phyloP scores from a whole-genome alignment of 2,888 invertebrate species.

The Lobophora halterata region DNA sequence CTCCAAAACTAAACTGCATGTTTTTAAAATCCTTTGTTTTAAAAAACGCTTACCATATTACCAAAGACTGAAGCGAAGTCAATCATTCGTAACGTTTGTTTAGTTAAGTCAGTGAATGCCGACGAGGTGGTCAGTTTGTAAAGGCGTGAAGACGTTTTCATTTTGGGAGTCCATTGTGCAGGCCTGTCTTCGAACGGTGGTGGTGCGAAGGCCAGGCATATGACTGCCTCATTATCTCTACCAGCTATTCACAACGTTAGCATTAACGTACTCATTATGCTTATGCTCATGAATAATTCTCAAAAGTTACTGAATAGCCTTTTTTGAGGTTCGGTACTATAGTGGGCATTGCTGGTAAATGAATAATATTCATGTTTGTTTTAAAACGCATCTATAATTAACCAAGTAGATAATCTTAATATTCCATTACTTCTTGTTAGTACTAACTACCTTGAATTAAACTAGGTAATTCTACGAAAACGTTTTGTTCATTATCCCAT shows the following conservation, averaged over 20 bases:
- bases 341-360: conserved; percentile 21
- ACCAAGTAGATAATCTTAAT: too few relatives aligned
- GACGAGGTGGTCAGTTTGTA: conserved; percentile 73
- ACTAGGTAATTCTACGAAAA: too few relatives aligned
- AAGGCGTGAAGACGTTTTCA: conserved; percentile 74
- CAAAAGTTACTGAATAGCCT: conserved; percentile 42
- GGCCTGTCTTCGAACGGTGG: conserved; percentile 46
- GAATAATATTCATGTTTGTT: conserved; percentile 3
- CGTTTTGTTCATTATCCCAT: too few relatives aligned
- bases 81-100: conserved; percentile 63
- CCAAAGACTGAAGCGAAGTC: conserved; percentile 54
- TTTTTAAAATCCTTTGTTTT: conserved; percentile 44
- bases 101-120: conserved; percentile 59
- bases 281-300: conserved; percentile 67
- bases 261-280: conserved; percentile 71
- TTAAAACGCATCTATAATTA: too few relatives aligned
- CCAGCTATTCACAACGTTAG: conserved; percentile 49
- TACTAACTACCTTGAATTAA: too few relatives aligned
- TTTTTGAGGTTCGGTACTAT: conserved; percentile 26
- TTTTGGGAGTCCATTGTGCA: conserved; percentile 62
- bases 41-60: conserved; percentile 51
- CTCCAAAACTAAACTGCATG: conserved; percentile 25
- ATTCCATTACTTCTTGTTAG: too few relatives aligned
- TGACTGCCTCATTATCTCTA: conserved; percentile 59
- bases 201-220: conserved; percentile 63